Conservation (phyloP, 2,797 vertebrate species). For the Lagocephalus sceleratus region DNA sequence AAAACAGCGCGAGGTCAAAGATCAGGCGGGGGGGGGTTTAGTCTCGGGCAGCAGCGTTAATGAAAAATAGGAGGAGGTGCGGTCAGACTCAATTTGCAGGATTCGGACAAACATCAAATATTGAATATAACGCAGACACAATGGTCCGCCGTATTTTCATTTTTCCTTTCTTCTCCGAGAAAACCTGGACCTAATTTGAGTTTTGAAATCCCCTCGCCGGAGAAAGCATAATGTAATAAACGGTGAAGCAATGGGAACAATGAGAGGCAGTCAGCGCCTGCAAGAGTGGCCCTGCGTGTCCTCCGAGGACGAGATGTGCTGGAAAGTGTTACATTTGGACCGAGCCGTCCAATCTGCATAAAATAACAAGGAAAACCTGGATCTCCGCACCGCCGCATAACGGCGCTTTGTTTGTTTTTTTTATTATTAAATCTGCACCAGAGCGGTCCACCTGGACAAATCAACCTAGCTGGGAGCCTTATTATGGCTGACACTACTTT, state of each 20-base stretch:
- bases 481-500: conserved; percentile 57
- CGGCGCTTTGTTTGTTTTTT: conserved; percentile 62
- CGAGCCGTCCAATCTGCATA: conserved; percentile 48
- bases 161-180: neutral
- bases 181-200: neutral
- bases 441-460: conserved; percentile 65
- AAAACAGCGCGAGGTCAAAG: neutral
- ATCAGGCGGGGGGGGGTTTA: too few relatives aligned
- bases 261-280: conserved; percentile 19
- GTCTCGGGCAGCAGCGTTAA: too few relatives aligned
- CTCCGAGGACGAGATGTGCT: conserved; percentile 20
- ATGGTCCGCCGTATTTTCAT: too few relatives aligned
- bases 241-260: conserved; percentile 10
- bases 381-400: conserved; percentile 41
- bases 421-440: conserved; percentile 39
- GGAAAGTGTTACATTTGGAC: conserved; percentile 58
- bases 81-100: too few relatives aligned
- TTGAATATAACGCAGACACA: too few relatives aligned
- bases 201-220: neutral
- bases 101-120: too few relatives aligned
- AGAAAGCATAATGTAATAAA: conserved; percentile 8
- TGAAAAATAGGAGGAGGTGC: too few relatives aligned
- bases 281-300: conserved; percentile 29
- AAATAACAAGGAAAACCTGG: conserved; percentile 53
- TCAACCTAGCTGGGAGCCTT: conserved; percentile 39